Conservation (phyloP, 2,888 invertebrate genomes). For the Dione vanillae region DNA sequence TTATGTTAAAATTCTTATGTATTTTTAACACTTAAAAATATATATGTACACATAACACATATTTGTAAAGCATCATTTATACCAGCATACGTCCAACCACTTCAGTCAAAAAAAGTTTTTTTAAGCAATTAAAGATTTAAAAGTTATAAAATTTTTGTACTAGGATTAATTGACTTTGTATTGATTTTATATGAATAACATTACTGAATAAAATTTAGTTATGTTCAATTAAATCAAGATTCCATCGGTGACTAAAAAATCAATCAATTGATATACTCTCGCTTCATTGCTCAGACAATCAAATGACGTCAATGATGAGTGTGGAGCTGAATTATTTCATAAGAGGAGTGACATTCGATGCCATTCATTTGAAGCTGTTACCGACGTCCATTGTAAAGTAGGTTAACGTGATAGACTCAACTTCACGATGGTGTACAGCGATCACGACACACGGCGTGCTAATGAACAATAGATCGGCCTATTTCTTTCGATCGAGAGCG, state of each 20-base stretch:
- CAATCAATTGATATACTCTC: not conserved
- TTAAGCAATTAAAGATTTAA: too few relatives aligned
- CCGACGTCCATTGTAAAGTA: conserved; percentile 55
- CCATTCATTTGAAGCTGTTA: conserved; percentile 42
- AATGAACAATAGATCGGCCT: conserved; percentile 45
- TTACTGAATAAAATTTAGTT: not conserved
- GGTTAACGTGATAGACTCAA: conserved; percentile 54
- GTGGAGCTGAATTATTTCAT: conserved; percentile 7
- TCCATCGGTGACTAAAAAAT: not conserved
- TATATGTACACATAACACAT: too few relatives aligned
- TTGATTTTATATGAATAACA: too few relatives aligned
- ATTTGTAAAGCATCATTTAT: too few relatives aligned
- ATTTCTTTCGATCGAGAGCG: conserved; percentile 37
- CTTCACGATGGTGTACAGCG: conserved; percentile 32
- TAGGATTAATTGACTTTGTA: too few relatives aligned
- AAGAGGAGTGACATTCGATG: conserved; percentile 25
- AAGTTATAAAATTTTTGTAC: too few relatives aligned
- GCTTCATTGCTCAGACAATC: conserved; percentile 10
- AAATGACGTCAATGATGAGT: conserved; percentile 19
- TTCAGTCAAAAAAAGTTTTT: too few relatives aligned
- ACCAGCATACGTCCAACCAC: too few relatives aligned
- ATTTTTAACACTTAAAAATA: too few relatives aligned
- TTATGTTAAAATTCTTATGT: too few relatives aligned
- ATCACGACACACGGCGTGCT: conserved; percentile 37
- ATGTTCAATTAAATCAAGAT: not conserved